Conservation (phyloP, 1,140 invertebrate species). For the Drosophila ironensis region DNA sequence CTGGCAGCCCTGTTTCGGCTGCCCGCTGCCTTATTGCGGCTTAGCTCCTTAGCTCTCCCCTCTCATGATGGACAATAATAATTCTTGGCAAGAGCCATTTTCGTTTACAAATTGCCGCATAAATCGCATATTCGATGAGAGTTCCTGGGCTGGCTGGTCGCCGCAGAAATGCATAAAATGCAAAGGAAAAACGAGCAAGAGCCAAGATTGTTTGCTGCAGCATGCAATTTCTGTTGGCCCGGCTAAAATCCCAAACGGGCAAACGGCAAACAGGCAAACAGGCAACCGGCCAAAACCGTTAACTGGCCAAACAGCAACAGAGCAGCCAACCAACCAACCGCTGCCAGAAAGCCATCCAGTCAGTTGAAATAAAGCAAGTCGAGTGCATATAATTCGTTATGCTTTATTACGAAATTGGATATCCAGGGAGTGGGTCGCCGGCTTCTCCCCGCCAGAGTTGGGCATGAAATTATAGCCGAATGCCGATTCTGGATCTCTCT, state of each 20-base stretch:
- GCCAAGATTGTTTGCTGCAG: slow-evolving; percentile 25
- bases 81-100: slow-evolving; percentile 80
- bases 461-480: slow-evolving; percentile 64
- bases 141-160: slow-evolving; percentile 43
- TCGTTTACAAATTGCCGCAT: slow-evolving; percentile 80
- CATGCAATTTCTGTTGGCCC: slow-evolving; percentile 59
- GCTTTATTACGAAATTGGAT: slow-evolving; percentile 81
- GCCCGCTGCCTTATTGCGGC: slow-evolving; percentile 24
- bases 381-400: slow-evolving; percentile 81
- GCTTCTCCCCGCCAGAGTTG: slow-evolving; percentile 40
- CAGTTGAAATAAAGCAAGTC: slow-evolving; percentile 75
- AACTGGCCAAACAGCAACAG: slow-evolving; percentile 55
- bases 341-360: slow-evolving; percentile 5
- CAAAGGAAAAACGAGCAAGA: slow-evolving; percentile 32
- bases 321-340: background rate
- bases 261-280: slow-evolving; percentile 46
- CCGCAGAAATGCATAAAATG: slow-evolving; percentile 63
- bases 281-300: slow-evolving; percentile 66
- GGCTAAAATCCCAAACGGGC: slow-evolving; percentile 28
- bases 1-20: slow-evolving; percentile 1
- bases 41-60: slow-evolving; percentile 37
- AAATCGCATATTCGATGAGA: slow-evolving; percentile 81
- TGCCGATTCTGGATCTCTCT: slow-evolving; percentile 47
- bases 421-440: slow-evolving; percentile 60
- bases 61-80: slow-evolving; percentile 78